Base-by-base conservation (phyloP, 2,888 invertebrate species). In the Idaea biselata region DNA sequence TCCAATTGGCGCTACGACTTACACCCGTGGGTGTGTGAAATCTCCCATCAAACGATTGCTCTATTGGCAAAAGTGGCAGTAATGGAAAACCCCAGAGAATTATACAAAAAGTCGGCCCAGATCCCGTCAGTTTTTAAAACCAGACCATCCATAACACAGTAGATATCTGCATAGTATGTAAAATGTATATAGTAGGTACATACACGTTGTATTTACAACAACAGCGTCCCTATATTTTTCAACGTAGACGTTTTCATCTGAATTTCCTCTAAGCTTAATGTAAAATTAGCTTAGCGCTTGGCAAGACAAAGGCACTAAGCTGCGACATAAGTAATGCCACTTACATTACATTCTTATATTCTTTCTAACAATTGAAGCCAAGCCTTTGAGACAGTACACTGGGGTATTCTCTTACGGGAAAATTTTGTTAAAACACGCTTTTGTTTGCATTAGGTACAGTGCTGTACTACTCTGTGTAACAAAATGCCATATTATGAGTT, bases 321-420 rank as follows among this genome's bases (percentile, higher is more conserved):
- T 44, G 14, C 44, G 11, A 44, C 44, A 44, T 44, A 44, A 44
- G 44, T 44, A 44, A 44, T 44, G 44, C 3, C 44, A 44, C 14
- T 44, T 44, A 44, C 44, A 44, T 11, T 44, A 11, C 44, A 11
- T 44, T 44, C 44, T 44, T 44, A 44, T 14, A 44, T 44, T 44
- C 44, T 44, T 44, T 44, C 44, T 44, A 44, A 44, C 44, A 44
- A 44, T 44, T 44, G 44, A 44, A 44, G 44, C 44, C 44, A 44
- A 44, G 44, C 44, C 11, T 44, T 44, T 44, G 44, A 44, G 8
- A 44, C 44, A 14, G 44, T 44, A 14, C 14, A 14, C 14, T 11
- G 44, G 44, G 44, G 8, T 44, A 44, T 25, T 3, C 8, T 44
- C 44, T 44, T 44, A 44, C 44, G 7, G 8, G 44, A 44, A 44